Conservation (phyloP, 2,113 vertebrate species). For the Aegypius monachus region DNA sequence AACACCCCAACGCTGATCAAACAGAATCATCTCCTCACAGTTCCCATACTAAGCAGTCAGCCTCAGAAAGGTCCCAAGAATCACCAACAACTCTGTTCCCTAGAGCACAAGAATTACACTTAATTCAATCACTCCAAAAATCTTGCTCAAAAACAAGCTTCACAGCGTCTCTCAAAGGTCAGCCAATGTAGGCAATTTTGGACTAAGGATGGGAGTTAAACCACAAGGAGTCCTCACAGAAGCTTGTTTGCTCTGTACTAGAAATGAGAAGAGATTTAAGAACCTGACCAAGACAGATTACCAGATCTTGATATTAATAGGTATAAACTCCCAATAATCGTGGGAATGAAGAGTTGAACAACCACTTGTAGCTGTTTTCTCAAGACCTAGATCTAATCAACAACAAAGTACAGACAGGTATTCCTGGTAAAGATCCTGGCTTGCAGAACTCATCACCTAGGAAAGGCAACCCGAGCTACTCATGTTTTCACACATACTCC, state of each 20-base stretch:
- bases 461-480: not conserved
- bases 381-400: not conserved
- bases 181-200: not conserved
- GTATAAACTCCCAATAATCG: not conserved
- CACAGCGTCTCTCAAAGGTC: not conserved
- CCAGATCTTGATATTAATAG: not conserved
- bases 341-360: not conserved
- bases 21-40: not conserved
- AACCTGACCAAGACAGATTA: not conserved
- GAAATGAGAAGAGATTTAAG: not conserved
- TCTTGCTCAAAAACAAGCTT: not conserved
- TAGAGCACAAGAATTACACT: not conserved
- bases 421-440: not conserved
- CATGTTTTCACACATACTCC: not conserved
- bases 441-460: not conserved
- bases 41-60: not conserved
- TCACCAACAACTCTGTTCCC: not conserved
- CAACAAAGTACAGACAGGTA: not conserved
- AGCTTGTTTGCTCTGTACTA: not conserved
- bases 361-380: not conserved
- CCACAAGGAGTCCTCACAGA: not conserved
- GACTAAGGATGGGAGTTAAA: not conserved
- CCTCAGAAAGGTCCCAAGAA: not conserved
- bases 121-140: not conserved
- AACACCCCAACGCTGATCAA: not conserved